Conservation (phyloP, 2,888 invertebrate genomes). For the Myathropa florea region DNA sequence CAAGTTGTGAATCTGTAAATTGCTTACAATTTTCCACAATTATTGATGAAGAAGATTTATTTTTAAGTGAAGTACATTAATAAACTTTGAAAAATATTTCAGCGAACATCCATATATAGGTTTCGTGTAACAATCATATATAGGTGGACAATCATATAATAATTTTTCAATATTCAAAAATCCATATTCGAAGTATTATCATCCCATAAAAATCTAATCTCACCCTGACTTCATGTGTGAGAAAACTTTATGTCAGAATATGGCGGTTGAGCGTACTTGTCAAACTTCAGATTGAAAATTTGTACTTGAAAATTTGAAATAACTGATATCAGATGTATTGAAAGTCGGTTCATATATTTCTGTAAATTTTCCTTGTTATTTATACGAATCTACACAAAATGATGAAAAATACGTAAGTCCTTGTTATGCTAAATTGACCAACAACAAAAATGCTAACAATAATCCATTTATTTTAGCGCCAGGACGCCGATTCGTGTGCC, state of each 20-base stretch:
- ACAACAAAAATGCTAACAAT: not conserved
- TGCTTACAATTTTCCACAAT: no score
- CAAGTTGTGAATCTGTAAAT: no score
- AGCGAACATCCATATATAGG: no score
- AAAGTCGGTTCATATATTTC: slow-evolving; percentile 19
- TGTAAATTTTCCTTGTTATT: slow-evolving; percentile 16
- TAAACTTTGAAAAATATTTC: no score
- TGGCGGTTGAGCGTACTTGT: slow-evolving; percentile 83
- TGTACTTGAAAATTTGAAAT: slow-evolving; percentile 63
- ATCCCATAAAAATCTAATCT: not conserved
- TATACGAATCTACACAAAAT: slow-evolving; percentile 24
- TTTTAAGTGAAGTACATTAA: no score
- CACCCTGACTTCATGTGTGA: slow-evolving; percentile 75
- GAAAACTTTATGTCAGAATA: slow-evolving; percentile 84
- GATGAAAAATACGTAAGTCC: slow-evolving; percentile 56
- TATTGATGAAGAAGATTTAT: no score
- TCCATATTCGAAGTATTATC: not conserved
- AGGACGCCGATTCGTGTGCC: slow-evolving; percentile 76
- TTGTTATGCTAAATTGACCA: not conserved
- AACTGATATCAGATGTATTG: slow-evolving; percentile 49
- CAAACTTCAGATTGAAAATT: slow-evolving; percentile 47
- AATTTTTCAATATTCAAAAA: no score
- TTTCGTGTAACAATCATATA: no score
- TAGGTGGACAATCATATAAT: no score
- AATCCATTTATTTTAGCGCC: slow-evolving; percentile 66